Conservation (phyloP, 2,888 invertebrate genomes). For the Agonum fuliginosum region DNA sequence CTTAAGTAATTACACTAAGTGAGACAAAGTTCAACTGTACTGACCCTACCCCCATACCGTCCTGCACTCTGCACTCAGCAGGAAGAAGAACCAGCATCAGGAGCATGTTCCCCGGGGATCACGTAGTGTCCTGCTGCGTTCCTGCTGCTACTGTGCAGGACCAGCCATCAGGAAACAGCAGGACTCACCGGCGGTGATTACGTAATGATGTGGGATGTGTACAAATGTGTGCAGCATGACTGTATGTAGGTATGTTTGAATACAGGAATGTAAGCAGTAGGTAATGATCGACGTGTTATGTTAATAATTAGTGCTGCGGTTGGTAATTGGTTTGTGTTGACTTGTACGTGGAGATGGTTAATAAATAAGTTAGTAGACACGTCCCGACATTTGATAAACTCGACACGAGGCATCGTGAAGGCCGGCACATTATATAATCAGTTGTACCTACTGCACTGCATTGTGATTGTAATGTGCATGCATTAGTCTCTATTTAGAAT, state of each 20-base stretch:
- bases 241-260: not conserved
- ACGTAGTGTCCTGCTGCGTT: not conserved
- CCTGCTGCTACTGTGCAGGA: too few relatives aligned
- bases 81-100: not conserved
- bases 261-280: not conserved
- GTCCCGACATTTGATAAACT: too few relatives aligned
- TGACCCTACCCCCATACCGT: not conserved
- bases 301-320: not conserved
- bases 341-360: not conserved
- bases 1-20: conserved; percentile 41
- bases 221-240: not conserved
- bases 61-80: not conserved
- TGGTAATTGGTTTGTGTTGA: conserved; percentile 1
- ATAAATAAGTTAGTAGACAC: too few relatives aligned
- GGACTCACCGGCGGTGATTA: conserved; percentile 27
- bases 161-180: not conserved
- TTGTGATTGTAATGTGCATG: too few relatives aligned
- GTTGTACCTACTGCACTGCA: too few relatives aligned
- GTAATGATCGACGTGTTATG: conserved; percentile 10
- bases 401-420: too few relatives aligned
- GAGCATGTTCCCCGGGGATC: not conserved
- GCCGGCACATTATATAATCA: too few relatives aligned
- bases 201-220: conserved; percentile 43
- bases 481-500: too few relatives aligned
- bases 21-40: conserved; percentile 33